Evolutionary conservation across 1,140 invertebrate genomes (phyloP).

Genomic region (Drosophila repleta): DNA sequence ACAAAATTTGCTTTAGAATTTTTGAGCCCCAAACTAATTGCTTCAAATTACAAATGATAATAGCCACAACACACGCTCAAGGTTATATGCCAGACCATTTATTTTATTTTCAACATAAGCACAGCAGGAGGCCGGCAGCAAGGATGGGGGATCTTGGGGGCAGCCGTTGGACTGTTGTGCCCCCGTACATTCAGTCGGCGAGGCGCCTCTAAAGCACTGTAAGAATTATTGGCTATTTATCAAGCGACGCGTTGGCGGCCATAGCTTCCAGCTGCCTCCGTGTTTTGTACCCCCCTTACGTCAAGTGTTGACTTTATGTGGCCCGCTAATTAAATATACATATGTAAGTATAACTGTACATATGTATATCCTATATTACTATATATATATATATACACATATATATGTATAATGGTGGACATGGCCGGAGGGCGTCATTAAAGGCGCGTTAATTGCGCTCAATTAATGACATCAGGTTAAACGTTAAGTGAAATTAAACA

Average conservation of each 20-base stretch:
- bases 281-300: background rate
- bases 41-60: conserved; percentile 82
- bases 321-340: conserved; percentile 76
- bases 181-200: conserved; percentile 11
- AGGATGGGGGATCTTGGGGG: background rate
- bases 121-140: conserved; percentile 5
- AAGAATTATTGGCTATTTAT: conserved; percentile 82
- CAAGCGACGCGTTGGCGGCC: conserved; percentile 65
- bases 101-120: conserved; percentile 68
- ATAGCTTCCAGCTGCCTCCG: background rate
- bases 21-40: conserved; percentile 81
- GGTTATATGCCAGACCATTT: conserved; percentile 77
- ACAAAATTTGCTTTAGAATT: conserved; percentile 81
- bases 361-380: too few relatives aligned
- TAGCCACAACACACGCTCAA: conserved; percentile 82
- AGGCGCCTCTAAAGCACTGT: conserved; percentile 59
- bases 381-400: conserved; percentile 11
- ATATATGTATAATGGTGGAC: conserved; percentile 34
- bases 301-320: conserved; percentile 62
- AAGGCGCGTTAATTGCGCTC: conserved; percentile 80
- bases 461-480: conserved; percentile 81
- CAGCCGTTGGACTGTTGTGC: conserved; percentile 7
- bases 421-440: conserved; percentile 58
- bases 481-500: conserved; percentile 81
- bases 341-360: conserved; percentile 34